phyloP scores from a whole-genome alignment of 2,113 vertebrate species.

The Zapus hudsonius region DNA sequence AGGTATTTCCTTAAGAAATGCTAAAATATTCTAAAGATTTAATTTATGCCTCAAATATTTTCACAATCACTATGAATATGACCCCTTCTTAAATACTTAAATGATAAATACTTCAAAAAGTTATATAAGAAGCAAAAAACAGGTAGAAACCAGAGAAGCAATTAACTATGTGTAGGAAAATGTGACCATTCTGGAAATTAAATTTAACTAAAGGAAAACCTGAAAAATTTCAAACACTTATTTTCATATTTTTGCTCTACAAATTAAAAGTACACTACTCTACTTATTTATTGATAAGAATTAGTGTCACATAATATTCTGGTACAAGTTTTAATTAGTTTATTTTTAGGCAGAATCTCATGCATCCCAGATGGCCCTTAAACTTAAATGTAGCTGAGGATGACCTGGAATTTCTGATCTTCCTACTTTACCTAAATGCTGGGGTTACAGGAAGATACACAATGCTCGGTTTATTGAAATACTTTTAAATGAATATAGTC shows the following conservation, averaged over 20 bases:
- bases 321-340: too few species aligned
- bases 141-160: background rate
- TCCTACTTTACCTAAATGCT: too few species aligned
- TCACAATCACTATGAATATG: background rate
- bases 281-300: constrained; percentile 16
- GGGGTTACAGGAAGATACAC: too few species aligned
- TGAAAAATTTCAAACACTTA: background rate
- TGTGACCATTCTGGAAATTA: constrained; percentile 23
- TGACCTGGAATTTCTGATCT: too few species aligned
- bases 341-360: too few species aligned
- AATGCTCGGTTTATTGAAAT: background rate
- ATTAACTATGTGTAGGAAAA: background rate
- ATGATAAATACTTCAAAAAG: background rate
- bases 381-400: too few species aligned
- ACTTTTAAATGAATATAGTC: background rate
- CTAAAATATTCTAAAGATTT: background rate
- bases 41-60: constrained; percentile 32
- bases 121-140: background rate
- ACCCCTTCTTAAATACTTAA: constrained; percentile 22
- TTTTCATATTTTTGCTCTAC: background rate
- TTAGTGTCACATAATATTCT: background rate
- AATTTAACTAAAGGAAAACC: background rate
- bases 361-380: too few species aligned
- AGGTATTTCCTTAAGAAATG: background rate
- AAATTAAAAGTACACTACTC: background rate